phyloP scores from a whole-genome alignment of 2,113 vertebrate species.

The Misgurnus mizolepis region DNA sequence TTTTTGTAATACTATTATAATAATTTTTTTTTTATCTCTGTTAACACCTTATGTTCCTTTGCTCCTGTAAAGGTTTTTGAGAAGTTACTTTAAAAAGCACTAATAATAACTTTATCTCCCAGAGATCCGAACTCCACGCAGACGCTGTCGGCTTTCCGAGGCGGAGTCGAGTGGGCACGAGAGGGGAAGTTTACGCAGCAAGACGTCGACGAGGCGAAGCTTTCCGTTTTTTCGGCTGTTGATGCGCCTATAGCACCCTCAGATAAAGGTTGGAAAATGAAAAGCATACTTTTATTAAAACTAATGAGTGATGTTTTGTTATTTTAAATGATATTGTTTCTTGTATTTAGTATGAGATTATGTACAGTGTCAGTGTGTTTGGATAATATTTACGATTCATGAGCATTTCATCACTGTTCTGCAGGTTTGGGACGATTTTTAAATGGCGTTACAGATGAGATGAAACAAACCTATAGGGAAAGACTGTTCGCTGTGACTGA shows the following conservation, averaged over 20 bases:
- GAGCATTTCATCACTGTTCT: constrained; percentile 16
- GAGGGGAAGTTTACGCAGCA: constrained; percentile 83
- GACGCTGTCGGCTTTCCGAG: constrained; percentile 83
- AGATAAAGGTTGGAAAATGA: constrained; percentile 80
- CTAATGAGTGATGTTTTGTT: too few relatives aligned
- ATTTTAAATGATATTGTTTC: too few relatives aligned
- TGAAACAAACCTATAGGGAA: constrained; percentile 85
- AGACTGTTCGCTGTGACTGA: constrained; percentile 82
- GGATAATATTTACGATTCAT: not conserved
- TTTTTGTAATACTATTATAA: too few relatives aligned
- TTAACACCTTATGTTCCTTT: too few relatives aligned
- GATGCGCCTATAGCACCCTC: constrained; percentile 89
- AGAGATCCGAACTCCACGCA: constrained; percentile 89
- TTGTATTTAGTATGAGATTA: not conserved
- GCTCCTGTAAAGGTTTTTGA: too few relatives aligned
- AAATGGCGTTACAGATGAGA: constrained; percentile 83
- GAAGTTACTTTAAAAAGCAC: too few relatives aligned
- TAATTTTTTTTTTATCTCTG: too few relatives aligned
- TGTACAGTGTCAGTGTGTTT: not conserved
- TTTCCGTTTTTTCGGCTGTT: constrained; percentile 88
- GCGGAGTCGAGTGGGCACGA: constrained; percentile 84
- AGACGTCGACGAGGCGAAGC: constrained; percentile 92
- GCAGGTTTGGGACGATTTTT: constrained; percentile 85
- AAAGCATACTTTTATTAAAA: too few relatives aligned
- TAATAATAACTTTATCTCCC: not conserved